Evolutionary conservation across 2,888 invertebrate genomes (phyloP).

Genomic region (Harpagoxenus sublaevis): DNA sequence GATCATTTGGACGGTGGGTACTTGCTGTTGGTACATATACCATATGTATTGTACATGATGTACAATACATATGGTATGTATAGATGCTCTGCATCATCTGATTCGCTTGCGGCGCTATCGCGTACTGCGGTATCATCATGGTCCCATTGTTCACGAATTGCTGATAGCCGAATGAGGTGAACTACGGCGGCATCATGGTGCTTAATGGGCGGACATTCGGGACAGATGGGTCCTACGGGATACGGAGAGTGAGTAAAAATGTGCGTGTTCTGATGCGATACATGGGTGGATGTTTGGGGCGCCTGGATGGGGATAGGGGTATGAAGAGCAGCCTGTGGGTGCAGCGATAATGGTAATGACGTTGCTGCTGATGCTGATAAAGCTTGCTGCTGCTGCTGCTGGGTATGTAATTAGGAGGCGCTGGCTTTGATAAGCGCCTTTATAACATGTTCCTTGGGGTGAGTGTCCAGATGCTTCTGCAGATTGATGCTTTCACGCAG

Average conservation of each 20-base stretch:
- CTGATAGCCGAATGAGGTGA: constrained; percentile 87
- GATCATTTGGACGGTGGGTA: constrained; percentile 87
- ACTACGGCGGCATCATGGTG: constrained; percentile 85
- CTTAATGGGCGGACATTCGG: constrained; percentile 84
- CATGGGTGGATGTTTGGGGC: constrained; percentile 63
- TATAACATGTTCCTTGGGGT: constrained; percentile 96
- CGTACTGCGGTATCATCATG: constrained; percentile 87
- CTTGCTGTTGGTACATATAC: constrained; percentile 87
- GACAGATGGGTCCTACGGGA: constrained; percentile 82
- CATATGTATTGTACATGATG: constrained; percentile 87
- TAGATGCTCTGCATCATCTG: constrained; percentile 87
- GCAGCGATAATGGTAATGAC: constrained; percentile 24
- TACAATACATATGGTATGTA: too few relatives aligned
- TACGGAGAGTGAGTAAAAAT: constrained; percentile 81
- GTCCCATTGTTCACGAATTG: constrained; percentile 88
- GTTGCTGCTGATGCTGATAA: constrained; percentile 77
- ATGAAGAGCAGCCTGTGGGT: constrained; percentile 63
- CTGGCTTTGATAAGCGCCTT: constrained; percentile 90
- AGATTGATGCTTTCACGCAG: constrained; percentile 94
- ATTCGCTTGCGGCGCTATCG: constrained; percentile 87
- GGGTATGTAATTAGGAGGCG: constrained; percentile 73
- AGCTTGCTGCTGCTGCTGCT: constrained; percentile 64
- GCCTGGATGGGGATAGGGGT: constrained; percentile 63
- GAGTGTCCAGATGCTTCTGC: constrained; percentile 93
- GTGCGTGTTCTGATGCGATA: constrained; percentile 68